Evolutionary conservation across 2,797 vertebrate genomes (phyloP).

Genomic region (Anguilla marmorata): DNA sequence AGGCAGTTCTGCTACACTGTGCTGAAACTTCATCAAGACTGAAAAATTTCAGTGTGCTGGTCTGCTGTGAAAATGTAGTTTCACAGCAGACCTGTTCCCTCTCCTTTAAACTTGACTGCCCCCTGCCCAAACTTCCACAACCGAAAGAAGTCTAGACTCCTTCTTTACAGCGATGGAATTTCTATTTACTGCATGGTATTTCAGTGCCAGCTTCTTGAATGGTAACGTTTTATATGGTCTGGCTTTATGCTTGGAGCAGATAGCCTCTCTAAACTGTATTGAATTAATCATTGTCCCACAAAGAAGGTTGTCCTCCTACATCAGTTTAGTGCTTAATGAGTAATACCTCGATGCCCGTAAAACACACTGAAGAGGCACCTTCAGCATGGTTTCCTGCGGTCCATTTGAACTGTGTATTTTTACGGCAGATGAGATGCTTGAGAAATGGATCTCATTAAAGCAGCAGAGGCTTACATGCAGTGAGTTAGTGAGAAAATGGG

Average conservation of each 20-base stretch:
- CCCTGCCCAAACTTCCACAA: constrained; percentile 55
- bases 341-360: neutral
- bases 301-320: neutral
- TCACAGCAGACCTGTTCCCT: constrained; percentile 58
- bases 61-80: constrained; percentile 77
- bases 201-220: constrained; percentile 26
- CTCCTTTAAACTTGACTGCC: constrained; percentile 56
- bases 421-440: neutral
- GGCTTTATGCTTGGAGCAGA: constrained; percentile 47
- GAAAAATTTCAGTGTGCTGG: no score
- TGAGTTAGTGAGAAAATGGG: neutral
- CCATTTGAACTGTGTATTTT: neutral
- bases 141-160: constrained; percentile 49
- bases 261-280: neutral
- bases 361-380: neutral
- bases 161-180: constrained; percentile 65
- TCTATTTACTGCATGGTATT: constrained; percentile 55
- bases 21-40: no score
- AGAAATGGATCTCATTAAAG: neutral
- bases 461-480: neutral
- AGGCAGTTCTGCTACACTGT: neutral
- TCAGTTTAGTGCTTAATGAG: neutral
- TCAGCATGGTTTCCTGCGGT: neutral
- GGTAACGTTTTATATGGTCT: constrained; percentile 51
- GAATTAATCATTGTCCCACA: neutral